phyloP scores from a whole-genome alignment of 1,140 invertebrate genomes.

The Halictus rubicundus region DNA sequence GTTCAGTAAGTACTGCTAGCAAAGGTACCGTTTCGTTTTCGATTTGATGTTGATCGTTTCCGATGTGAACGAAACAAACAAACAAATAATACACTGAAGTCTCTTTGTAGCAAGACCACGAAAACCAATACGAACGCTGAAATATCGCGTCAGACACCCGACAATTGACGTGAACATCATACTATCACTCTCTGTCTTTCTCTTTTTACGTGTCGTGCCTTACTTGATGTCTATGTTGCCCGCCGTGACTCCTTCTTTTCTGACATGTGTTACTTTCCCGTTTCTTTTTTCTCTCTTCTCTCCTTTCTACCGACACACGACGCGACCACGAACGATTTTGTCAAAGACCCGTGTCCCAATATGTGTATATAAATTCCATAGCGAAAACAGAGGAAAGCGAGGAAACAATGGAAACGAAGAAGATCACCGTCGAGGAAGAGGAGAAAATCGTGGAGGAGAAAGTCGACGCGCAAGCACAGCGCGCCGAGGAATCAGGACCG shows the following conservation, averaged over 20 bases:
- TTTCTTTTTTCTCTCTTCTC: background rate
- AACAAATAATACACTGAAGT: background rate
- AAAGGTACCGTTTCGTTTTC: conserved; percentile 41
- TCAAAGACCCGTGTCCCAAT: conserved; percentile 36
- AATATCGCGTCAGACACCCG: conserved; percentile 16
- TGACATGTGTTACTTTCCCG: background rate
- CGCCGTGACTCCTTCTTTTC: background rate
- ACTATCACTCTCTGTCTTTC: background rate
- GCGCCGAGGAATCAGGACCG: conserved; percentile 69
- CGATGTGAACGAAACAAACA: background rate
- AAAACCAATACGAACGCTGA: background rate
- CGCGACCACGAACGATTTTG: no score
- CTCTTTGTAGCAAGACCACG: conserved; percentile 14
- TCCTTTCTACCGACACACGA: no score
- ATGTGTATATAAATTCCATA: conserved; percentile 69
- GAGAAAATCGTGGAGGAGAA: conserved; percentile 70
- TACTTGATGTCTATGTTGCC: background rate
- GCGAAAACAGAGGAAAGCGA: conserved; percentile 80
- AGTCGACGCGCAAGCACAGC: conserved; percentile 63
- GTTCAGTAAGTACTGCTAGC: conserved; percentile 58
- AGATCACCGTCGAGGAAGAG: conserved; percentile 38
- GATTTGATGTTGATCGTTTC: conserved; percentile 30
- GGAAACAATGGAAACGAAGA: conserved; percentile 60
- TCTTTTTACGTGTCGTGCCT: background rate
- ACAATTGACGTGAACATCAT: conserved; percentile 36